Conservation (phyloP, 2,113 vertebrate genomes). For the Prolemur simus region DNA sequence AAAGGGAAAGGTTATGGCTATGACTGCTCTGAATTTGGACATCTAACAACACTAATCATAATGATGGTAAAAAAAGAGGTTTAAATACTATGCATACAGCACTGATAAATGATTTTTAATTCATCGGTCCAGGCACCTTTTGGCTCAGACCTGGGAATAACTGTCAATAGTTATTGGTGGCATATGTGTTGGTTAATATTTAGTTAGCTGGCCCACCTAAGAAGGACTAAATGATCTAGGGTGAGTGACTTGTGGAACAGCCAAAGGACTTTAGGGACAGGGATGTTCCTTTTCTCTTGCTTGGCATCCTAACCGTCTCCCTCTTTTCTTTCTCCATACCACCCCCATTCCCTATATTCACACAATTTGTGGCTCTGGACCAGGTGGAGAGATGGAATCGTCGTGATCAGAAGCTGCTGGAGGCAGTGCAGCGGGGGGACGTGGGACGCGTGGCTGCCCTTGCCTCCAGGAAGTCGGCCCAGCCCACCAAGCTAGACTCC, state of each 20-base stretch:
- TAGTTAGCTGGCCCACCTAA: not conserved
- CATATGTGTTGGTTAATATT: not conserved
- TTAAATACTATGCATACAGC: not conserved
- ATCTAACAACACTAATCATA: not conserved
- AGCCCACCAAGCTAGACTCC: constrained; percentile 93
- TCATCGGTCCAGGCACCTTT: not conserved
- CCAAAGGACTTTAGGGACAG: not conserved
- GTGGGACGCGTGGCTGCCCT: constrained; percentile 90
- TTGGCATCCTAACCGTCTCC: not conserved
- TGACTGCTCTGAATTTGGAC: not conserved
- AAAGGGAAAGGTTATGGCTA: not conserved
- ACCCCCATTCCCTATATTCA: not conserved
- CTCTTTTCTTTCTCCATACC: not conserved
- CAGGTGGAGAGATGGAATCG: constrained; percentile 91
- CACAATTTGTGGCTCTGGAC: not conserved
- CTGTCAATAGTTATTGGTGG: not conserved
- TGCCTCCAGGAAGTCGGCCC: constrained; percentile 89
- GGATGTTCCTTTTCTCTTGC: not conserved
- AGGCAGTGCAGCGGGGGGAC: constrained; percentile 92
- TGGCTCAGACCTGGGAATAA: not conserved
- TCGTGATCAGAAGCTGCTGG: constrained; percentile 94
- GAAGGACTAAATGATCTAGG: not conserved
- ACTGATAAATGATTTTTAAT: not conserved
- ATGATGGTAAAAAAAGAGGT: not conserved
- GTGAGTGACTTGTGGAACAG: not conserved